Percentiles rank a stretch among this genome's conserved stretches.
Conservation (phyloP, 2,113 vertebrate species). For the Columbina picui region DNA sequence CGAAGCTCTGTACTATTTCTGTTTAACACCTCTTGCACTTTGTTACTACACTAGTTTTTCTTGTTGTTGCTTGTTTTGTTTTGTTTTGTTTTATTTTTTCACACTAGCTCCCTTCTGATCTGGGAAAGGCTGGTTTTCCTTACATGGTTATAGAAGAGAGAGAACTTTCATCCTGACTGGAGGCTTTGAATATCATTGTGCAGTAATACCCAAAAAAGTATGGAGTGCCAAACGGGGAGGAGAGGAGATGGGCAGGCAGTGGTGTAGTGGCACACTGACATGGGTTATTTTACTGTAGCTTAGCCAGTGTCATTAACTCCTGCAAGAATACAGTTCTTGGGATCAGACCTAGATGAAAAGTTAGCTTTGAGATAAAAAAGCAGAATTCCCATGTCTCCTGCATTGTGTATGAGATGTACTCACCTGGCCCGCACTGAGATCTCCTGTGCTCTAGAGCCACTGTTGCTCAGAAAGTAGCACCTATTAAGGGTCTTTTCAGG, state of each 20-base stretch:
- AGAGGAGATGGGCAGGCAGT: neutral
- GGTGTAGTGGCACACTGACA: neutral
- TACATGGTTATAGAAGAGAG: neutral
- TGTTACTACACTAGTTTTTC: neutral
- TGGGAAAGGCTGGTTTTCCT: neutral
- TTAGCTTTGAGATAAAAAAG: neutral
- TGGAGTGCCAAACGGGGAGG: neutral
- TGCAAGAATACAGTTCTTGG: neutral
- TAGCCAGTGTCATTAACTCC: neutral
- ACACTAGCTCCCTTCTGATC: neutral
- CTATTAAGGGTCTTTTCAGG: neutral
- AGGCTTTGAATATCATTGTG: neutral
- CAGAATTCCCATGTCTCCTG: neutral
- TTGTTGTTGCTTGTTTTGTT: neutral
- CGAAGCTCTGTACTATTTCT: neutral
- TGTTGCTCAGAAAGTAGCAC: neutral
- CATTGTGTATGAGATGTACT: accelerated
- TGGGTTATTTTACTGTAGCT: neutral
- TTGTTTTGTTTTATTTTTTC: neutral
- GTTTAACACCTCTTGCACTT: neutral
- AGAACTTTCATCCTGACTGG: neutral
- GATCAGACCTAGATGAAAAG: neutral
- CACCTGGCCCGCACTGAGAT: accelerated
- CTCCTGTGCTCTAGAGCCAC: neutral
- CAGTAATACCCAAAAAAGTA: neutral